Percentiles rank a stretch among this genome's conserved stretches.
Conservation (phyloP, 2,888 invertebrate genomes). For the Plutella xylostella region DNA sequence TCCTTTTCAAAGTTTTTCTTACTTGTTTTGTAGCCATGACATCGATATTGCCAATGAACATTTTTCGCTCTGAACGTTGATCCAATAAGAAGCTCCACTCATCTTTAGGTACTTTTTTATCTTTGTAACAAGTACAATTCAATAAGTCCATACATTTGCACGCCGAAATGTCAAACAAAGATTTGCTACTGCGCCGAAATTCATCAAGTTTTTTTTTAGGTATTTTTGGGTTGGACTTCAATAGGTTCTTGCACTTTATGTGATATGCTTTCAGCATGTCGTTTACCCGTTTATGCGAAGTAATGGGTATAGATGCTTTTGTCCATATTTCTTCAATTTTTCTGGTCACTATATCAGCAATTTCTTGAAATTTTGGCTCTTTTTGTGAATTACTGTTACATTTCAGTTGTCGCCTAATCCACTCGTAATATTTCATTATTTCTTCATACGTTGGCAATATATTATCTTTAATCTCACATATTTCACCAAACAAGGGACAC, state of each 20-base stretch:
- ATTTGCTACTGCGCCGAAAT: slow-evolving; percentile 11
- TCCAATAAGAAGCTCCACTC: slow-evolving; percentile 13
- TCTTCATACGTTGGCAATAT: slow-evolving; percentile 18
- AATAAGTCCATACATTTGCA: slow-evolving; percentile 16
- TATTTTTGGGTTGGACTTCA: slow-evolving; percentile 10
- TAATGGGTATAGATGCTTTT: slow-evolving; percentile 14
- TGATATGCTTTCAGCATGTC: slow-evolving; percentile 17
- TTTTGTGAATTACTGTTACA: slow-evolving; percentile 9
- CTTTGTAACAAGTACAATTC: slow-evolving; percentile 10
- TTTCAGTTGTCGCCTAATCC: slow-evolving; percentile 14
- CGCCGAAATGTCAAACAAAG: slow-evolving; percentile 14
- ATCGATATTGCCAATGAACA: slow-evolving; percentile 13
- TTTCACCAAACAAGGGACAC: slow-evolving; percentile 16
- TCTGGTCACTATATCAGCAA: slow-evolving; percentile 10
- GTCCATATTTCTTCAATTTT: slow-evolving; percentile 14
- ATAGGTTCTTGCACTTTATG: slow-evolving; percentile 15
- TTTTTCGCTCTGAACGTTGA: slow-evolving; percentile 12
- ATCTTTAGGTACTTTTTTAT: slow-evolving; percentile 14
- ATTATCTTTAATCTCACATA: slow-evolving; percentile 15
- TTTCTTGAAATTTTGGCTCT: slow-evolving; percentile 12
- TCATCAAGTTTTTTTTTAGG: slow-evolving; percentile 3
- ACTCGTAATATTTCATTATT: slow-evolving; percentile 17
- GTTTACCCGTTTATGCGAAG: slow-evolving; percentile 11
- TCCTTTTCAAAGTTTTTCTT: slow-evolving; percentile 10
- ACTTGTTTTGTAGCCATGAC: slow-evolving; percentile 11